Evolutionary conservation across 2,797 vertebrate genomes (phyloP), one percentile per base, ranked within the genome.

Genomic region (Chromobotia macracanthus): DNA sequence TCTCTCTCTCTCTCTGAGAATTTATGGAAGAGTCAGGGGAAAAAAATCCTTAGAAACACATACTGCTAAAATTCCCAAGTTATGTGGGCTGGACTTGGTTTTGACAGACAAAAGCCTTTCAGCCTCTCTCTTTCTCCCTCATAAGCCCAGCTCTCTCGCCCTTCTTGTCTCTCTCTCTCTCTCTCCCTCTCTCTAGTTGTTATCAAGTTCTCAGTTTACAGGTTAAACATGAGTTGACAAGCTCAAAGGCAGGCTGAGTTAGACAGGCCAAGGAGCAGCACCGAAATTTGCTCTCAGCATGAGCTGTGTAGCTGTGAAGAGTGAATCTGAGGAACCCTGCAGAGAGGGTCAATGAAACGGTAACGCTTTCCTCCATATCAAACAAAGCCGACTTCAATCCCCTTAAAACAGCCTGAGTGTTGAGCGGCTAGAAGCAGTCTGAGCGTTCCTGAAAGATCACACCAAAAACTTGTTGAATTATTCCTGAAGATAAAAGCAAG

Each of bases 181-280:
- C 72, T 0, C 68, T 44, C 61, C 48, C 41, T 79, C 83, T 85
- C 85, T 85, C 78, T 85, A 66, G 89, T 85, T 91, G 87, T 92
- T 92, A 92, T 92, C 90, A 86, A 88, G 89, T 91, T 92, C 91
- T 94, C 91, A 83, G 86, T 88, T 94, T 94, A 90, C 92, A 91
- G 86, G 88, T 92, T 91, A 90, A 93, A 93, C 90, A 88, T 87
- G 90, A 92, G 87, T 84, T 82, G 85, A 88, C 84, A 86, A 85
- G 86, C 86, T 86, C 72, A 21, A 66, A 68, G 65, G 51, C 44
- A 76, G 61, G 55, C 72, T n/a, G 72, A 72, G 48, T 56, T 72
- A 13, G 31, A 5, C 31, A 13, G 8, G 9, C 15, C 7, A 55
- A 70, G 23, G 19, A 46, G 71, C 67, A n/a, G 44, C 46, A 38